These are phyloP conservation scores for Saccopteryx bilineata DNA, from an alignment of 2,113 vertebrate genomes.

Conservation along the genomic window DNA sequence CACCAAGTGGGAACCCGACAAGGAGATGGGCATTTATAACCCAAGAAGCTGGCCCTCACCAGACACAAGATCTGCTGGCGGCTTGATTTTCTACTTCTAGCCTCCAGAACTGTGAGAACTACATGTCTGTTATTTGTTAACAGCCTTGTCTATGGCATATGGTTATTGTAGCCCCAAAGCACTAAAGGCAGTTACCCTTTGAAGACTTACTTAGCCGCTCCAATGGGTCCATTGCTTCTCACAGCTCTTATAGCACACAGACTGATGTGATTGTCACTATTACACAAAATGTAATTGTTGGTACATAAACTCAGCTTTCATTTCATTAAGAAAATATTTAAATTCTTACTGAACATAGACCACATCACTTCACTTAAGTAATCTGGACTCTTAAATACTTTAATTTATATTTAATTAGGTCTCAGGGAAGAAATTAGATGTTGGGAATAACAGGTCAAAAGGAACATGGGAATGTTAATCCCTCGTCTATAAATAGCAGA, in stretches of 20 bases:
- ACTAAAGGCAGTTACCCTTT: not conserved
- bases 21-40: not conserved
- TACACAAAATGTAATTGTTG: slow-evolving; percentile 17
- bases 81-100: slow-evolving; percentile 11
- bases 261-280: not conserved
- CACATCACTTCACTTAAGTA: slow-evolving; percentile 33
- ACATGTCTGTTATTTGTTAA: not conserved
- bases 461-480: slow-evolving; percentile 81
- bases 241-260: not conserved
- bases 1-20: not conserved
- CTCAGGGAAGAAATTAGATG: slow-evolving; percentile 72
- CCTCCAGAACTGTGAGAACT: not conserved
- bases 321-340: slow-evolving; percentile 55
- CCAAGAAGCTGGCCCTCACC: not conserved
- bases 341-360: slow-evolving; percentile 35
- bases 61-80: not conserved
- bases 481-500: slow-evolving; percentile 78
- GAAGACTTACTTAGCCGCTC: slow-evolving; percentile 25
- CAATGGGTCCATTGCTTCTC: not conserved
- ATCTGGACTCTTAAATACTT: slow-evolving; percentile 62
- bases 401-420: slow-evolving; percentile 77
- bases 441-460: slow-evolving; percentile 75
- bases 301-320: slow-evolving; percentile 43
- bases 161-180: not conserved
- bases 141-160: not conserved